Evolutionary conservation across 1,140 invertebrate species (phyloP).

Genomic region (Drosophila ohnishii): DNA sequence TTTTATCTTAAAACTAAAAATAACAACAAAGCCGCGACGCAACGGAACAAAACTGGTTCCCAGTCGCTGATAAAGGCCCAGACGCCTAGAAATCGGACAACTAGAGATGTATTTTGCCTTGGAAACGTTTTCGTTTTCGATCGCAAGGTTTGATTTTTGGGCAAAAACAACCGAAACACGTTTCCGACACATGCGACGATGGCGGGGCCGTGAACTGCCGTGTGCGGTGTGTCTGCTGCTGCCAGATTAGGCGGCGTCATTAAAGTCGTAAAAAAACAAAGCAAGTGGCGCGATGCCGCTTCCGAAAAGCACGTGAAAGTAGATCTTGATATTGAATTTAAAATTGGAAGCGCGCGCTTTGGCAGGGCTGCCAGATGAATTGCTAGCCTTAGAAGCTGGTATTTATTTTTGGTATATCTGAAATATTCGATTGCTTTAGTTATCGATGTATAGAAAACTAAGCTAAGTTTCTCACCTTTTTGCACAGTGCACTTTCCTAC

Average conservation of each 20-base stretch:
- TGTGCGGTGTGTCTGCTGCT: conserved; percentile 14
- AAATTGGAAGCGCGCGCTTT: neutral
- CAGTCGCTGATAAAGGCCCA: conserved; percentile 28
- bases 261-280: neutral
- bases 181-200: conserved; percentile 25
- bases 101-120: conserved; percentile 26
- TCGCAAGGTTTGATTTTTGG: conserved; percentile 26
- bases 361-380: conserved; percentile 3
- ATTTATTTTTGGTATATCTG: neutral
- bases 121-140: conserved; percentile 35
- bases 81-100: conserved; percentile 27
- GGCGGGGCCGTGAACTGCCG: conserved; percentile 19
- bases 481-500: too few species aligned
- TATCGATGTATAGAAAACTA: neutral
- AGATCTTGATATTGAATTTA: neutral
- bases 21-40: conserved; percentile 14
- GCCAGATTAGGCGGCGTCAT: conserved; percentile 16
- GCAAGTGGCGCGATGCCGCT: conserved; percentile 24
- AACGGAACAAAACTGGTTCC: conserved; percentile 43
- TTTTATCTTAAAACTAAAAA: conserved; percentile 34
- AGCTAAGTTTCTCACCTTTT: too few species aligned
- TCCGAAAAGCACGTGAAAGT: conserved; percentile 24
- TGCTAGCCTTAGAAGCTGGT: neutral
- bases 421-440: neutral
- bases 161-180: conserved; percentile 28